Evolutionary conservation across 2,888 invertebrate genomes (phyloP).

Genomic region (Troides helena): DNA sequence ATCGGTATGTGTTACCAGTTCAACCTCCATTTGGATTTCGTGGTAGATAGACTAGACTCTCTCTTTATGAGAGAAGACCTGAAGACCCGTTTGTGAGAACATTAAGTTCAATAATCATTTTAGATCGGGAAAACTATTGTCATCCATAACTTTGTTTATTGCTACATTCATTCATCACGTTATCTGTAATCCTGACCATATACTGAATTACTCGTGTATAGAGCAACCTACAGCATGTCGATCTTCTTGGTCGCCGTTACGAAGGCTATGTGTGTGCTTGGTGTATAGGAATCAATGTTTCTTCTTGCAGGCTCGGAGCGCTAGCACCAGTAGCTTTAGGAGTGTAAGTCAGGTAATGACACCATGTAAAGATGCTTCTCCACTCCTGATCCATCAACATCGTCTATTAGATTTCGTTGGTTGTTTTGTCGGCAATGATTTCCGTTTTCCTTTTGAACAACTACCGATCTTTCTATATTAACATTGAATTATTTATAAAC

Average conservation of each 20-base stretch:
- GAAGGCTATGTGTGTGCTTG: slow-evolving; percentile 74
- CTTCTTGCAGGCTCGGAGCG: slow-evolving; percentile 91
- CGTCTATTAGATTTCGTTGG: slow-evolving; percentile 53
- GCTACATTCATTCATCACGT: too few relatives aligned
- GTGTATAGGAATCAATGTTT: slow-evolving; percentile 78
- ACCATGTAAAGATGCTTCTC: slow-evolving; percentile 57
- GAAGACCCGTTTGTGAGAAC: too few relatives aligned
- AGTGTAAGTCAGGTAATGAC: slow-evolving; percentile 90
- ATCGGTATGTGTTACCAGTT: too few relatives aligned
- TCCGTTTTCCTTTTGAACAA: slow-evolving; percentile 36
- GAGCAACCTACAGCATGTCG: slow-evolving; percentile 55
- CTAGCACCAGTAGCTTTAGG: slow-evolving; percentile 94
- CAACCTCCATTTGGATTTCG: too few relatives aligned
- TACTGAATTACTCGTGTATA: slow-evolving; percentile 43
- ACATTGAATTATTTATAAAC: too few relatives aligned
- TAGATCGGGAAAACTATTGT: too few relatives aligned
- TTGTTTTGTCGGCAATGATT: slow-evolving; percentile 61
- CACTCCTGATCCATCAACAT: slow-evolving; percentile 59
- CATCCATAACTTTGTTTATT: too few relatives aligned
- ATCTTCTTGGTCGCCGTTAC: slow-evolving; percentile 67
- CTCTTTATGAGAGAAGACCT: too few relatives aligned
- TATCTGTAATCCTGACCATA: background rate
- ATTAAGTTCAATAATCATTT: too few relatives aligned
- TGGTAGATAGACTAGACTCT: too few relatives aligned
- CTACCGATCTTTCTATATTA: too few relatives aligned